These are phyloP conservation scores for Drosophila dives DNA, from an alignment of 2,888 invertebrate genomes.

Conservation along the genomic window DNA sequence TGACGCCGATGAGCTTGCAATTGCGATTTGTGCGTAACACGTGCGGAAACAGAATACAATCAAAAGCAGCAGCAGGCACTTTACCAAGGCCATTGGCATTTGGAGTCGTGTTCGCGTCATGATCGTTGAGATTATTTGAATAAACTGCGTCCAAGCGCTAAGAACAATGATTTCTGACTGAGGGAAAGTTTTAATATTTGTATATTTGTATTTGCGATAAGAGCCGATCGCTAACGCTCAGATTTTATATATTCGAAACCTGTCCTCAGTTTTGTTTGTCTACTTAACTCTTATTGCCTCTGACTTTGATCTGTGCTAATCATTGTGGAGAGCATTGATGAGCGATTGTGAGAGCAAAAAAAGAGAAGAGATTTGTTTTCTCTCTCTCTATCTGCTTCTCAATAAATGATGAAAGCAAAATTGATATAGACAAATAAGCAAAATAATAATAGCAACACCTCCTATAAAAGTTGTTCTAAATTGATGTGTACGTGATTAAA, in stretches of 20 bases:
- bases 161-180: slow-evolving; percentile 63
- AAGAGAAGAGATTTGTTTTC: slow-evolving; percentile 1
- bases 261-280: slow-evolving; percentile 40
- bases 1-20: slow-evolving; percentile 46
- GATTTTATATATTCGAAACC: slow-evolving; percentile 49
- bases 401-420: slow-evolving; percentile 28
- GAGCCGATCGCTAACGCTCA: slow-evolving; percentile 5
- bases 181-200: slow-evolving; percentile 20
- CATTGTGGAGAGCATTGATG: slow-evolving; percentile 29
- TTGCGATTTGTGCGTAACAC: slow-evolving; percentile 48
- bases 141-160: slow-evolving; percentile 31
- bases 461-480: too few species aligned
- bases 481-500: too few species aligned
- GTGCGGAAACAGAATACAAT: slow-evolving; percentile 9
- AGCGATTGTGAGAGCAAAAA: slow-evolving; percentile 28
- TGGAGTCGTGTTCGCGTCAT: slow-evolving; percentile 41
- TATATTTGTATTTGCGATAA: slow-evolving; percentile 34
- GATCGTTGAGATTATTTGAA: slow-evolving; percentile 17
- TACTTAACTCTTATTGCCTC: slow-evolving; percentile 1
- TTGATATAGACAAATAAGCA: neutral
- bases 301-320: slow-evolving; percentile 37
- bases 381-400: slow-evolving; percentile 30
- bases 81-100: slow-evolving; percentile 27
- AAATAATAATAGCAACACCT: neutral
- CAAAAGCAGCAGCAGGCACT: slow-evolving; percentile 10